A percentile compares a stretch with the other conserved stretches of the same genome.
These are phyloP conservation scores for Perca flavescens DNA, from an alignment of 2,113 vertebrate species.

Conservation along the genomic window DNA sequence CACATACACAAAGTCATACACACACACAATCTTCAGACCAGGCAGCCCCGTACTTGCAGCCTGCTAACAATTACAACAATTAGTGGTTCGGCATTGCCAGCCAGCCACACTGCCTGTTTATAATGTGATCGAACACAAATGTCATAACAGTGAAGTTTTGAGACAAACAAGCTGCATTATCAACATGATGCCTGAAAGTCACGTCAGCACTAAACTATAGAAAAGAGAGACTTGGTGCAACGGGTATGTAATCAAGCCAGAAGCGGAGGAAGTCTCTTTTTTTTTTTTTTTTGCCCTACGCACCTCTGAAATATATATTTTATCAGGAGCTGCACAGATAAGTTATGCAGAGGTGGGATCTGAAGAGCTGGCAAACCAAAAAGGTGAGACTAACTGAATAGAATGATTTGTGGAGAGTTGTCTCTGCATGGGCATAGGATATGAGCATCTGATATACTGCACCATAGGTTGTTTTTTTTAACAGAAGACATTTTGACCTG, in stretches of 20 bases:
- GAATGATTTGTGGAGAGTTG: background rate
- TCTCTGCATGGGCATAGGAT: too few species aligned
- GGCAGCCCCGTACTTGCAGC: slow-evolving; percentile 85
- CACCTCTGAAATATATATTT: background rate
- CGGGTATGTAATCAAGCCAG: background rate
- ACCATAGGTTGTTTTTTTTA: background rate
- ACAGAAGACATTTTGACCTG: background rate
- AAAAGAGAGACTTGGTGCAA: background rate
- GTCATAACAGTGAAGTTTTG: slow-evolving; percentile 97
- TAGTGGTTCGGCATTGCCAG: slow-evolving; percentile 95
- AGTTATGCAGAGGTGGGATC: background rate
- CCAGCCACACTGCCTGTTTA: slow-evolving; percentile 95
- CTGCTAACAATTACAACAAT: slow-evolving; percentile 98
- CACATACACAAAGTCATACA: slow-evolving; percentile 7
- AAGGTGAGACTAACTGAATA: background rate
- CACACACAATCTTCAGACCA: slow-evolving; percentile 74
- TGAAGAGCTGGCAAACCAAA: background rate
- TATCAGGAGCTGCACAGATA: background rate
- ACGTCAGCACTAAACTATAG: background rate
- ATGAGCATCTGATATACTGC: background rate
- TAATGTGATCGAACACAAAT: slow-evolving; percentile 97
- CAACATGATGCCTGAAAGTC: slow-evolving; percentile 55
- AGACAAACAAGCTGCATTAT: slow-evolving; percentile 97
- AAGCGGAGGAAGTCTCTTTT: background rate
- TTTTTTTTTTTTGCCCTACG: background rate